A percentile compares a stretch with the other conserved stretches of the same genome.
These are phyloP conservation scores for Eubasilissa splendida DNA, from an alignment of 2,888 invertebrate species.

Conservation along the genomic window DNA sequence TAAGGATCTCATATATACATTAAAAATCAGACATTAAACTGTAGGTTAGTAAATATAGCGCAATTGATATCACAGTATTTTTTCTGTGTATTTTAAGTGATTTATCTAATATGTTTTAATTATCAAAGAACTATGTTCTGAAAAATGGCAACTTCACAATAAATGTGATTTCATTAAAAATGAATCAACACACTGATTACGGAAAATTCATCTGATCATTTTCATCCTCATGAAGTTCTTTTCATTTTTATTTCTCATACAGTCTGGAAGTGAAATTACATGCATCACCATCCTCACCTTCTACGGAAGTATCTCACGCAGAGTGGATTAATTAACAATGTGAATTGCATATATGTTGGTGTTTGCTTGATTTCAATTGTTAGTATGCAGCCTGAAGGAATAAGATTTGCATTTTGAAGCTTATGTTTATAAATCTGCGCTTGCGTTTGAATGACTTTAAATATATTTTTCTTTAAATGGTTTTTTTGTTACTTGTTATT, in stretches of 20 bases:
- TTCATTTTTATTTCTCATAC: not conserved
- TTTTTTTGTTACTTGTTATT: slow-evolving; percentile 1
- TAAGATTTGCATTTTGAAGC: slow-evolving; percentile 29
- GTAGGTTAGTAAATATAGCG: too few relatives aligned
- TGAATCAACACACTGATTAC: not conserved
- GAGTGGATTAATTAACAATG: slow-evolving; percentile 5
- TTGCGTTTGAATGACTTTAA: slow-evolving; percentile 26
- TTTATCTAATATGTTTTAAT: too few relatives aligned
- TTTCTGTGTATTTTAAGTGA: too few relatives aligned
- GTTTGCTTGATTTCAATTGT: slow-evolving; percentile 9
- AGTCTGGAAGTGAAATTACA: not conserved
- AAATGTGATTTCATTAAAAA: not conserved
- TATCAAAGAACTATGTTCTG: too few relatives aligned
- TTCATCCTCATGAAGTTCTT: too few relatives aligned
- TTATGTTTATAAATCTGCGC: slow-evolving; percentile 18
- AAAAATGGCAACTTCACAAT: too few relatives aligned
- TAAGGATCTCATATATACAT: too few relatives aligned
- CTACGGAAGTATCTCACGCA: not conserved
- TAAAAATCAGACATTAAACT: too few relatives aligned
- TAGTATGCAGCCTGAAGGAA: slow-evolving; percentile 16
- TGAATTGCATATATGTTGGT: not conserved
- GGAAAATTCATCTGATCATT: not conserved
- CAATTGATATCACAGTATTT: too few relatives aligned
- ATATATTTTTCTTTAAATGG: slow-evolving; percentile 1
- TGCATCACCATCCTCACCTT: not conserved